A percentile compares a stretch with the other conserved stretches of the same genome.
phyloP scores from a whole-genome alignment of 2,888 invertebrate species.

The Hipparchia sbordonii region DNA sequence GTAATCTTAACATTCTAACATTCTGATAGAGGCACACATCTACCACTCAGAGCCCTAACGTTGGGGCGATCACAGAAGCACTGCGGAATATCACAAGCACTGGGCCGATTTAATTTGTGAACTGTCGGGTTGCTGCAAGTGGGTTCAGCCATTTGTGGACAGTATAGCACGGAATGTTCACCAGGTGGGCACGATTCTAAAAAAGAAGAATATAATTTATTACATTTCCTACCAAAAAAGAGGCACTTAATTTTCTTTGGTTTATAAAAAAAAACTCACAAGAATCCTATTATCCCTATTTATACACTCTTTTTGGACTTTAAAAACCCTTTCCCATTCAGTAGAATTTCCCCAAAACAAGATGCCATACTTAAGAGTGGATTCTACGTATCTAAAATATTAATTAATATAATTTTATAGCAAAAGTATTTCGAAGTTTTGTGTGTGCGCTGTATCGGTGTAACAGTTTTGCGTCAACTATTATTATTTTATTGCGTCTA shows the following conservation, averaged over 20 bases:
- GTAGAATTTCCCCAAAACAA: too few relatives aligned
- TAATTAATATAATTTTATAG: too few relatives aligned
- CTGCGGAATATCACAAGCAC: slow-evolving; percentile 19
- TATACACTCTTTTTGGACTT: too few relatives aligned
- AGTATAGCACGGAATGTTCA: slow-evolving; percentile 64
- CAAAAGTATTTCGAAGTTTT: too few relatives aligned
- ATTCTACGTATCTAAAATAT: too few relatives aligned
- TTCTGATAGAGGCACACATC: slow-evolving; percentile 18
- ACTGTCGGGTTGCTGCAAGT: slow-evolving; percentile 9
- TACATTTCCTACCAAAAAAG: not conserved
- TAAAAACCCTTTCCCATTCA: too few relatives aligned
- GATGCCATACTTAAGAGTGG: too few relatives aligned
- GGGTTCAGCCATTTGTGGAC: slow-evolving; percentile 58
- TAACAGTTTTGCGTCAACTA: too few relatives aligned
- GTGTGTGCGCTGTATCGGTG: too few relatives aligned
- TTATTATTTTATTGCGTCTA: too few relatives aligned
- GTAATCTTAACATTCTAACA: not conserved
- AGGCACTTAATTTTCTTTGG: not conserved
- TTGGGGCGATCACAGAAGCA: slow-evolving; percentile 20
- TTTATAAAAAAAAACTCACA: too few relatives aligned
- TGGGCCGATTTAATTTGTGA: not conserved
- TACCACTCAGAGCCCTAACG: slow-evolving; percentile 12
- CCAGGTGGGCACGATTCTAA: slow-evolving; percentile 55
- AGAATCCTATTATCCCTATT: too few relatives aligned
- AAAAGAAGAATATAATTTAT: slow-evolving; percentile 30